Evolutionary conservation across 2,888 invertebrate species (phyloP).

Genomic region (Iphiclides podalirius): DNA sequence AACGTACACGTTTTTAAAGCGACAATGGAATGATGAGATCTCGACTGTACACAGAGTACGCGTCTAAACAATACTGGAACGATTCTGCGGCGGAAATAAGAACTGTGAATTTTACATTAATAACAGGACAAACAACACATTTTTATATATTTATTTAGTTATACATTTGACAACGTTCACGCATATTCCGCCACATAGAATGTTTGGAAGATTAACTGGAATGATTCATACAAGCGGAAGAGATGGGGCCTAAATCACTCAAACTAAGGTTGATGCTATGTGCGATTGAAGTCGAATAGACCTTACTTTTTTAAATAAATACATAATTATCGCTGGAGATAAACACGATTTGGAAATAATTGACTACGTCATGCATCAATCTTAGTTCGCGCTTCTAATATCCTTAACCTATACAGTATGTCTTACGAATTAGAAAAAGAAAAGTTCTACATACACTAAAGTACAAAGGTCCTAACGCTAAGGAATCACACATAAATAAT

Average conservation of each 20-base stretch:
- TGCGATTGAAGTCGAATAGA: conserved; percentile 28
- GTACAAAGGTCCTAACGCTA: conserved; percentile 55
- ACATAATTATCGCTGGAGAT: conserved; percentile 29
- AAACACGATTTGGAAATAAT: conserved; percentile 26
- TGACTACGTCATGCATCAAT: conserved; percentile 38
- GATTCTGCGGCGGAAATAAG: conserved; percentile 5
- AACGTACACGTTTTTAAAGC: conserved; percentile 53
- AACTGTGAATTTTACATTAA: neutral
- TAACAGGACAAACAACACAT: neutral
- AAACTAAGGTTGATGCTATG: conserved; percentile 53
- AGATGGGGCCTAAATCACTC: conserved; percentile 29
- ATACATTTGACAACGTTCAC: conserved; percentile 4
- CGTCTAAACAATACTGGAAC: conserved; percentile 27
- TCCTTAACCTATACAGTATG: conserved; percentile 33
- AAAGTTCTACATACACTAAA: conserved; percentile 63
- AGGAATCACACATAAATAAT: conserved; percentile 78
- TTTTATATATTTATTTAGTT: neutral
- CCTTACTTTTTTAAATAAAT: conserved; percentile 30
- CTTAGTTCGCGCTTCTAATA: conserved; percentile 34
- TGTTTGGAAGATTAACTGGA: conserved; percentile 67
- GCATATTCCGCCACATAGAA: conserved; percentile 23
- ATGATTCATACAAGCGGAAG: conserved; percentile 58
- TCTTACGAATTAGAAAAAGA: conserved; percentile 34
- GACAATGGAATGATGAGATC: conserved; percentile 76
- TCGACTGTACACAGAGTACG: conserved; percentile 38